Conservation (phyloP, 1,140 invertebrate species). For the Aphaenogaster rudis region DNA sequence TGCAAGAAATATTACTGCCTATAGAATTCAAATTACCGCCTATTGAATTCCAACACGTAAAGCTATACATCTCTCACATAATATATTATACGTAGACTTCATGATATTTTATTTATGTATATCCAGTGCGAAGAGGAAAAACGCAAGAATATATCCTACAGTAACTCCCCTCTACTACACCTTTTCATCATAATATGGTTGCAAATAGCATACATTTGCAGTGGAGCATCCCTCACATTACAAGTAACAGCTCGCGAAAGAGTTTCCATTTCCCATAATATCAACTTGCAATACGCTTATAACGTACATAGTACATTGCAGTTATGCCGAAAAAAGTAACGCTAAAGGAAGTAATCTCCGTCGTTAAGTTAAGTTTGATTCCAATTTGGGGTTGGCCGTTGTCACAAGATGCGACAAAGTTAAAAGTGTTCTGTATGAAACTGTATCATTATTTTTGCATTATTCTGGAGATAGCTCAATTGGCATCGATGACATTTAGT, state of each 20-base stretch:
- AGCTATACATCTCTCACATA: not conserved
- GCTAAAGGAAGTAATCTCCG: not conserved
- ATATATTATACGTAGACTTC: not conserved
- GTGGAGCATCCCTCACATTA: not conserved
- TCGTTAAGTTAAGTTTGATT: not conserved
- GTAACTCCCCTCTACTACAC: not conserved
- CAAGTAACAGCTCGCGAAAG: not conserved
- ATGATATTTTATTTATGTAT: not conserved
- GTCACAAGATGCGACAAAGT: not conserved
- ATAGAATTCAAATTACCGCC: not conserved
- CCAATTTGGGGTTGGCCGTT: not conserved
- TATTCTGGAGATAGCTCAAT: no score
- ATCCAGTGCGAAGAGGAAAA: not conserved
- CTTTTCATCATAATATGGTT: not conserved
- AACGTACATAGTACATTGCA: no score
- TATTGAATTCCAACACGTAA: not conserved
- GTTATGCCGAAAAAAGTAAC: not conserved
- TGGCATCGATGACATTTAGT: not conserved
- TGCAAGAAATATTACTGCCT: no score
- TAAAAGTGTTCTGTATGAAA: no score
- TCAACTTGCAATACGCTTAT: not conserved
- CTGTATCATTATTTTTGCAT: no score
- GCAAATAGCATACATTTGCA: no score
- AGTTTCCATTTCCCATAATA: not conserved
- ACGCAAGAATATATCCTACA: not conserved